Evolutionary conservation across 2,113 vertebrate genomes (phyloP).

Genomic region (Caranx melampygus): DNA sequence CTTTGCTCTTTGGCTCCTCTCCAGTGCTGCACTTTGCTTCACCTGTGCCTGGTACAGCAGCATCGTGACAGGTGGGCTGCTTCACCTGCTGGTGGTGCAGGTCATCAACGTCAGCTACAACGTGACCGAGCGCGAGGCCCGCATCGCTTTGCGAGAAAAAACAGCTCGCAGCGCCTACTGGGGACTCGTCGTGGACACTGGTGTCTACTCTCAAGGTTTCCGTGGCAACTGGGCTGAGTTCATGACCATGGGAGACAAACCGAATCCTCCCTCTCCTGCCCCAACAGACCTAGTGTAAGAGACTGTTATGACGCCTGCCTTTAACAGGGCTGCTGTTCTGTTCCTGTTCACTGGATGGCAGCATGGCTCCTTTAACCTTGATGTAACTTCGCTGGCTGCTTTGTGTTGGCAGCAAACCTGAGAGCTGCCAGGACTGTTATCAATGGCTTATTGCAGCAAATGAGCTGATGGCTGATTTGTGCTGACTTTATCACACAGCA

Average conservation of each 20-base stretch:
- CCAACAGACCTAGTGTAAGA: constrained; percentile 87
- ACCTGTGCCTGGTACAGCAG: constrained; percentile 97
- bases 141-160: constrained; percentile 89
- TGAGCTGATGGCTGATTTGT: background rate
- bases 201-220: constrained; percentile 89
- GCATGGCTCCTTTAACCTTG: constrained; percentile 30
- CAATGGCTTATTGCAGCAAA: background rate
- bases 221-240: constrained; percentile 93
- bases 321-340: constrained; percentile 13
- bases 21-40: constrained; percentile 92
- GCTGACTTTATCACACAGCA: constrained; percentile 46
- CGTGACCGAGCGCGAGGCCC: constrained; percentile 93
- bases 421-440: constrained; percentile 8
- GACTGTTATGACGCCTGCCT: background rate
- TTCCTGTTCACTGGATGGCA: constrained; percentile 69
- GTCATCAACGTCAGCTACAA: constrained; percentile 96
- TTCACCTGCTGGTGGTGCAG: constrained; percentile 93
- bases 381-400: background rate
- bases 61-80: constrained; percentile 91
- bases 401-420: background rate
- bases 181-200: constrained; percentile 92
- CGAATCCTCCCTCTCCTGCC: constrained; percentile 51
- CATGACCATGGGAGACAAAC: constrained; percentile 83
- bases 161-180: constrained; percentile 85
- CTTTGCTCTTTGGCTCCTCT: constrained; percentile 28